Base-by-base conservation (phyloP, 1,140 invertebrate genomes). In the Calosoma granatense region DNA sequence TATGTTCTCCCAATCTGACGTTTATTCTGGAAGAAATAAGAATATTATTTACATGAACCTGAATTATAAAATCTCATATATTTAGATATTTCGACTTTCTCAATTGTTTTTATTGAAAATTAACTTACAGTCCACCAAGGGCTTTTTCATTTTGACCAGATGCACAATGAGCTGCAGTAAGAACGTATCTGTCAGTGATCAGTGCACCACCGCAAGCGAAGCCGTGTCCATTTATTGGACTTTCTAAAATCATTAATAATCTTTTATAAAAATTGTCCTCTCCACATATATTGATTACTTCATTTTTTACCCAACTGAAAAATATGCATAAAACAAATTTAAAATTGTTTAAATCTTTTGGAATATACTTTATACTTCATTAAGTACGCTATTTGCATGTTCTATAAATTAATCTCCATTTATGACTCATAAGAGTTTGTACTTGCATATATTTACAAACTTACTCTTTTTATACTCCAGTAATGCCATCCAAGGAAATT, bases 401-500 rank as follows among this genome's bases (percentile, higher is more conserved):
- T n/a, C n/a, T n/a, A n/a, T n/a, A n/a, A n/a, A n/a, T n/a, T n/a
- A n/a, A n/a, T n/a, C n/a, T n/a, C n/a, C n/a, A n/a, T n/a, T n/a
- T n/a, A n/a, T n/a, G n/a, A n/a, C n/a, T n/a, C n/a, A n/a, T n/a
- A n/a, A n/a, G n/a, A n/a, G n/a, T n/a, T n/a, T n/a, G n/a, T n/a
- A n/a, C n/a, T n/a, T n/a, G n/a, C n/a, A 36, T 6, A 36, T 9
- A 9, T 47, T 47, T 47, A 11, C 3, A 12, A 11, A 47, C 41
- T 11, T 47, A 47, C 41, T 61, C 63, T 70, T 75, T 19, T 61
- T 57, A 59, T 88, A 88, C 59, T 84, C 78, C 19, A 90, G 63
- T 1, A 88, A 66, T 0, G 76, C 81, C 77, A 87, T 82, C 87
- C 86, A 90, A 0, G 86, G 85, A 61, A 80, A 84, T 62, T 84